A percentile compares a stretch with the other conserved stretches of the same genome.
phyloP scores from a whole-genome alignment of 2,113 vertebrate genomes.

The Fulica atra region DNA sequence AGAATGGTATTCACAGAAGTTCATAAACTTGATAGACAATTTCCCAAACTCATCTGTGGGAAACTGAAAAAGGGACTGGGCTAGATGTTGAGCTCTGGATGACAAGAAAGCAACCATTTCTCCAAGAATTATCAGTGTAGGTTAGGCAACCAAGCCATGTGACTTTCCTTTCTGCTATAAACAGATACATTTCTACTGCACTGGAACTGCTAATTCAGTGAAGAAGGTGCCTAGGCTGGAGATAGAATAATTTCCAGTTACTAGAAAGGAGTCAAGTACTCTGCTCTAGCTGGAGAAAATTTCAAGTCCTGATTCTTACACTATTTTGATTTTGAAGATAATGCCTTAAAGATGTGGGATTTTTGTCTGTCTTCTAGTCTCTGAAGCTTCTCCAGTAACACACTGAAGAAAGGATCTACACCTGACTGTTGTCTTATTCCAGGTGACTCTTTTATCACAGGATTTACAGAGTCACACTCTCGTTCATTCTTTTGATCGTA shows the following conservation, averaged over 20 bases:
- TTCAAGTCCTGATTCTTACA: not conserved
- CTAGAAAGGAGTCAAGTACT: not conserved
- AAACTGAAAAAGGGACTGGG: not conserved
- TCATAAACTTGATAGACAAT: not conserved
- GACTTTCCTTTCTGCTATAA: not conserved
- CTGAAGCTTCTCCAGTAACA: not conserved
- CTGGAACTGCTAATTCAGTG: not conserved
- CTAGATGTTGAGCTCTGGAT: not conserved
- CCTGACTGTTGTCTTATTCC: not conserved
- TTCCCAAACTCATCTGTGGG: not conserved
- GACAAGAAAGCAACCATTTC: not conserved
- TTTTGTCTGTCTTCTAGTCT: not conserved
- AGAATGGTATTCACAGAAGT: not conserved
- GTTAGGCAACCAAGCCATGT: not conserved
- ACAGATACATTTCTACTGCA: not conserved
- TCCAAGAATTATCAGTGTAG: not conserved
- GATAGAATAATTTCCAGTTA: not conserved
- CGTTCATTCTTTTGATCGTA: not conserved
- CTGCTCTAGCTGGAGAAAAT: not conserved
- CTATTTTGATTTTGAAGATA: not conserved
- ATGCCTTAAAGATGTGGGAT: not conserved
- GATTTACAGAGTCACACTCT: not conserved
- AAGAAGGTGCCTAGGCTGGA: not conserved
- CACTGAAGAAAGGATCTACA: not conserved
- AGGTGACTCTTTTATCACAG: not conserved